Evolutionary conservation across 1,140 invertebrate species (phyloP).

Genomic region (Camponotus vicinus): DNA sequence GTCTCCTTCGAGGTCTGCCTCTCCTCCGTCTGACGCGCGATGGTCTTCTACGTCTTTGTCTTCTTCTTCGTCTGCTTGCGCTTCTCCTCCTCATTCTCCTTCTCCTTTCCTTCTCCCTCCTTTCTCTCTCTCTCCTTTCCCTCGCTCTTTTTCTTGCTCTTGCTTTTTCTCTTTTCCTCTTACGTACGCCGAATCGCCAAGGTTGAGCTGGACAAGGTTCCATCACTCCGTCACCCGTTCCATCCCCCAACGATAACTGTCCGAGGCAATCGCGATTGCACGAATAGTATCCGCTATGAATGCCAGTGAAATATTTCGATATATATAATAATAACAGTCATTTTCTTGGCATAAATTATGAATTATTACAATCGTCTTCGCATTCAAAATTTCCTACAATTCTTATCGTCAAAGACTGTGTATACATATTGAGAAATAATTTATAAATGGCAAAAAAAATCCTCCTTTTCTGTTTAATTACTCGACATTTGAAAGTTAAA

Average conservation of each 20-base stretch:
- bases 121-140: neutral
- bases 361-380: slow-evolving; percentile 18
- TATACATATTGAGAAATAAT: neutral
- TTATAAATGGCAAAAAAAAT: neutral
- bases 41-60: neutral
- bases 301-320: neutral
- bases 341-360: slow-evolving; percentile 4
- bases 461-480: neutral
- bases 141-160: neutral
- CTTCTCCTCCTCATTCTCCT: neutral
- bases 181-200: slow-evolving; percentile 9
- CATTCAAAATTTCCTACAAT: neutral
- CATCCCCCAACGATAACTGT: neutral
- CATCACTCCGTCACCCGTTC: neutral
- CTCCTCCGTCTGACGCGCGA: neutral
- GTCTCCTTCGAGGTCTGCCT: slow-evolving; percentile 17
- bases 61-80: neutral
- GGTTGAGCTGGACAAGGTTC: slow-evolving; percentile 35
- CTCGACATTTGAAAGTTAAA: neutral
- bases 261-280: slow-evolving; percentile 63
- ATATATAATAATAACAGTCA: neutral
- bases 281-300: slow-evolving; percentile 74
- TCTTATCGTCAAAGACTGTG: neutral
- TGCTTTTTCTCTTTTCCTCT: neutral
- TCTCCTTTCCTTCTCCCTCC: neutral